A percentile compares a stretch with the other conserved stretches of the same genome.
Conservation (phyloP, 1,140 invertebrate species). For the Drosophila malerkotliana region DNA sequence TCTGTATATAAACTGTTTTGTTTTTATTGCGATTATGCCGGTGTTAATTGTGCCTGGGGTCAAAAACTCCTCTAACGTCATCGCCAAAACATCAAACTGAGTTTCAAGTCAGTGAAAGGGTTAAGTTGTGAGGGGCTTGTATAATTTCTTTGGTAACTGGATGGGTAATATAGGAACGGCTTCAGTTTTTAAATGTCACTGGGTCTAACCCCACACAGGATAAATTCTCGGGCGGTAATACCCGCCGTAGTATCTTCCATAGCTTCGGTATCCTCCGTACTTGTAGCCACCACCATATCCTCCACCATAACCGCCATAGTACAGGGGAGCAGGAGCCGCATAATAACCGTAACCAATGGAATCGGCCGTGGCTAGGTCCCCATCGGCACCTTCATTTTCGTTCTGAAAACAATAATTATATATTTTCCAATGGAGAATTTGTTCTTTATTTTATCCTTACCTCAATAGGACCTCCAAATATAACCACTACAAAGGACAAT, state of each 20-base stretch:
- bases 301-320: slow-evolving; percentile 46
- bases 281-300: slow-evolving; percentile 40
- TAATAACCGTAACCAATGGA: slow-evolving; percentile 60
- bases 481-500: slow-evolving; percentile 10
- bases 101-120: slow-evolving; percentile 54
- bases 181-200: not conserved
- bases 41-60: slow-evolving; percentile 69
- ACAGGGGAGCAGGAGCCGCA: slow-evolving; percentile 37
- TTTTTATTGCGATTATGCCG: slow-evolving; percentile 44
- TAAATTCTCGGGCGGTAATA: slow-evolving; percentile 63
- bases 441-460: not conserved
- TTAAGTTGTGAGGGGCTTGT: slow-evolving; percentile 21
- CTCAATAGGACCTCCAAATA: slow-evolving; percentile 27
- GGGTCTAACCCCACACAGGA: slow-evolving; percentile 51
- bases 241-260: slow-evolving; percentile 28
- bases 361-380: slow-evolving; percentile 52
- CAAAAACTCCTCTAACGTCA: slow-evolving; percentile 70
- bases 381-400: slow-evolving; percentile 4
- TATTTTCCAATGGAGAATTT: not conserved
- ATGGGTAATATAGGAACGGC: slow-evolving; percentile 10
- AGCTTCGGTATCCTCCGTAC: slow-evolving; percentile 54
- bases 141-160: slow-evolving; percentile 50
- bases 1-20: slow-evolving; percentile 32
- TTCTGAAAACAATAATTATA: not conserved
- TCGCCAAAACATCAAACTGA: slow-evolving; percentile 8